Conservation (phyloP, 2,113 vertebrate species). For the Elachura formosa region DNA sequence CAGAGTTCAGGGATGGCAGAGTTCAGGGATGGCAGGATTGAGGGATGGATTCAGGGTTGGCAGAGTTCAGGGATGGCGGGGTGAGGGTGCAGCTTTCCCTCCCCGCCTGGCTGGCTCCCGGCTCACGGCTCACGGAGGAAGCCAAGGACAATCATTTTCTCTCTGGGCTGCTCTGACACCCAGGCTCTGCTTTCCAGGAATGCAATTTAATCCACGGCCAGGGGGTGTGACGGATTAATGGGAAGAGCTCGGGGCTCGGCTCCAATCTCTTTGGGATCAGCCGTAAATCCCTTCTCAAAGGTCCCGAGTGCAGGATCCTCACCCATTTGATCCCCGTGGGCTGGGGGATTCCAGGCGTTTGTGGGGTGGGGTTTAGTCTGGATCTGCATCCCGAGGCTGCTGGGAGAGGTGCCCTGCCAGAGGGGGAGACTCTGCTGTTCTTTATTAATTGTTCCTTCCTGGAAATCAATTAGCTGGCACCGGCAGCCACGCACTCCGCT, state of each 20-base stretch:
- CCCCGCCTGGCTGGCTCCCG: neutral
- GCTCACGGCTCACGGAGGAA: neutral
- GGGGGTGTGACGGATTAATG: neutral
- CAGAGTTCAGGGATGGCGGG: fast-evolving
- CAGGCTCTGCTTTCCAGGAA: conserved; percentile 34
- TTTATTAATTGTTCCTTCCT: neutral
- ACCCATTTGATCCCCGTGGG: neutral
- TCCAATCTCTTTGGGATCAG: neutral
- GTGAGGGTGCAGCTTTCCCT: neutral
- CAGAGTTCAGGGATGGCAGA: neutral
- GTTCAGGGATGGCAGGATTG: neutral
- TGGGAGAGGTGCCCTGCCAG: neutral
- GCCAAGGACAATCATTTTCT: neutral
- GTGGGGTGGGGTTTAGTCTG: neutral
- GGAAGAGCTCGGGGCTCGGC: neutral
- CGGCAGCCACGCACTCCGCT: neutral
- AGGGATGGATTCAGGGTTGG: too few relatives aligned
- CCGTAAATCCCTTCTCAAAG: neutral
- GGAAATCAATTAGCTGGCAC: conserved; percentile 38
- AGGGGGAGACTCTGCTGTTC: neutral
- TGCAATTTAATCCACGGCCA: neutral
- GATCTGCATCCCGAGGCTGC: too few relatives aligned
- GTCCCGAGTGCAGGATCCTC: neutral
- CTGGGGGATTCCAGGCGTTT: neutral
- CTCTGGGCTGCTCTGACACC: neutral